Percentiles rank a stretch among this genome's conserved stretches.
phyloP scores from a whole-genome alignment of 2,888 invertebrate species.

The Epirrhoe alternata region DNA sequence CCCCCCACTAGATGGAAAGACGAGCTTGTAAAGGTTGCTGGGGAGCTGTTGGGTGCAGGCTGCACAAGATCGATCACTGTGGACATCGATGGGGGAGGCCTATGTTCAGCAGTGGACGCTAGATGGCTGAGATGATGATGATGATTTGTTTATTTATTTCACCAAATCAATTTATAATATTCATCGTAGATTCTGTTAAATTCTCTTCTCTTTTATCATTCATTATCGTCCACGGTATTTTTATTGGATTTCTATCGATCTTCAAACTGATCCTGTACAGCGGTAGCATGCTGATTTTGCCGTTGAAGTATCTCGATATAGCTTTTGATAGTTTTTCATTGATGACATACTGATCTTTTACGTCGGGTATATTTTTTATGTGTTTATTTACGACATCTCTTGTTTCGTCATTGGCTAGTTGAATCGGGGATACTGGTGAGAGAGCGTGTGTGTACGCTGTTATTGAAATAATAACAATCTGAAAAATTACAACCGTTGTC shows the following conservation, averaged over 20 bases:
- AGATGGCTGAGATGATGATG: too few relatives aligned
- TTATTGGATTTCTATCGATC: slow-evolving; percentile 69
- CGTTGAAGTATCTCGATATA: slow-evolving; percentile 63
- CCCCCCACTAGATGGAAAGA: too few relatives aligned
- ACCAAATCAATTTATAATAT: too few relatives aligned
- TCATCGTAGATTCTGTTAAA: background rate
- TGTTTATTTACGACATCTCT: slow-evolving; percentile 59
- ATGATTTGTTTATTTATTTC: too few relatives aligned
- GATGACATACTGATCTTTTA: slow-evolving; percentile 64
- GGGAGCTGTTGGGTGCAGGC: too few relatives aligned
- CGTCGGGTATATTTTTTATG: slow-evolving; percentile 62
- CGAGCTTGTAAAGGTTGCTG: too few relatives aligned
- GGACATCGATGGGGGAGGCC: too few relatives aligned
- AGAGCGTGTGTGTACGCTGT: slow-evolving; percentile 48
- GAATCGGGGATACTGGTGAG: slow-evolving; percentile 39
- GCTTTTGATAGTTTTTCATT: slow-evolving; percentile 63
- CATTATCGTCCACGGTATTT: slow-evolving; percentile 70
- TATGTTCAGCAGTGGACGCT: too few relatives aligned
- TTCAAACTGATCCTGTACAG: slow-evolving; percentile 69
- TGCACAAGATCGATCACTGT: too few relatives aligned
- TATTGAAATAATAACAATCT: slow-evolving; percentile 42
- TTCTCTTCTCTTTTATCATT: background rate
- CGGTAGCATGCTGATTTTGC: slow-evolving; percentile 67
- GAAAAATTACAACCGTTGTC: slow-evolving; percentile 31
- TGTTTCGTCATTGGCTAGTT: slow-evolving; percentile 51